Evolutionary conservation across 2,888 invertebrate genomes (phyloP).

Genomic region (Rhabditoides inermis): DNA sequence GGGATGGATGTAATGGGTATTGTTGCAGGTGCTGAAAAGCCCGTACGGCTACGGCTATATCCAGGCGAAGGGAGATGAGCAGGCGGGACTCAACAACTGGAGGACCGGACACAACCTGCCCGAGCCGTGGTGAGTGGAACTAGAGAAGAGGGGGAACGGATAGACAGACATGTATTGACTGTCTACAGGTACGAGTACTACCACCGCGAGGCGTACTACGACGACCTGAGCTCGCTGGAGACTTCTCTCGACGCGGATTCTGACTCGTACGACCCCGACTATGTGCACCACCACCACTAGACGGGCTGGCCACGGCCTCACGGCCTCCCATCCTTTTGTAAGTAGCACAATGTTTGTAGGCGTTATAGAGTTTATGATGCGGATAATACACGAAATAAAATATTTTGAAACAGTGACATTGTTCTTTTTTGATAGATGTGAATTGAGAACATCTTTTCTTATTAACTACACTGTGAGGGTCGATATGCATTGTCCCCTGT

Average conservation of each 20-base stretch:
- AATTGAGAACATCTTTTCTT: no score
- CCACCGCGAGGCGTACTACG: slow-evolving; percentile 38
- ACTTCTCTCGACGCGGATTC: slow-evolving; percentile 37
- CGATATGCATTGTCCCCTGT: no score
- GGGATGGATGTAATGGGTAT: no score
- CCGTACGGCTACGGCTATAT: slow-evolving; percentile 44
- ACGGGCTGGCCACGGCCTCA: neutral
- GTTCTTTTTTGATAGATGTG: no score
- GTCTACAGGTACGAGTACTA: slow-evolving; percentile 41
- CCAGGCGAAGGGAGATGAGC: slow-evolving; percentile 31
- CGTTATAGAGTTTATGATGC: no score
- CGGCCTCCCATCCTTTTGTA: neutral
- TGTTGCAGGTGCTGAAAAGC: slow-evolving; percentile 37
- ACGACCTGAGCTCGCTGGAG: slow-evolving; percentile 34
- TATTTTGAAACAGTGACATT: no score
- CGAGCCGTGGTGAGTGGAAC: slow-evolving; percentile 31
- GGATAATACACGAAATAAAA: no score
- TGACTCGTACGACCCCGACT: slow-evolving; percentile 43
- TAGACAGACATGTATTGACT: neutral
- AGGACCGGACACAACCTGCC: slow-evolving; percentile 34
- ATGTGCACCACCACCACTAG: slow-evolving; percentile 39
- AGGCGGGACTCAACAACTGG: slow-evolving; percentile 25
- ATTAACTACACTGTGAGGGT: no score
- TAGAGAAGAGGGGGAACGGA: neutral
- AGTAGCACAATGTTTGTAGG: no score